Evolutionary conservation across 2,113 vertebrate species (phyloP).

Genomic region (Percina caprodes): DNA sequence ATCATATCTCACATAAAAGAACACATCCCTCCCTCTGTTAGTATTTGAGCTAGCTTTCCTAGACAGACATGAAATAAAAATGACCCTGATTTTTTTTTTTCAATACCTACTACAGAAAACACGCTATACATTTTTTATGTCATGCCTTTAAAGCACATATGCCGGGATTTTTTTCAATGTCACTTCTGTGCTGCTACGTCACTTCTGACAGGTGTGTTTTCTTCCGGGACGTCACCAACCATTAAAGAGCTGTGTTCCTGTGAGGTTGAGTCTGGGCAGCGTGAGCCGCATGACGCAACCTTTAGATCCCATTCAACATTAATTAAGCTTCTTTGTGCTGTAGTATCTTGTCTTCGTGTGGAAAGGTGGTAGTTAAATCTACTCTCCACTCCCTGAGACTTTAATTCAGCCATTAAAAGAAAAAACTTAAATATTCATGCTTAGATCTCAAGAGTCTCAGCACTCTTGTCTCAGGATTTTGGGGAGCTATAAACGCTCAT

Average conservation of each 20-base stretch:
- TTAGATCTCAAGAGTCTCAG: not conserved
- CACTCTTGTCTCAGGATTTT: constrained; percentile 31
- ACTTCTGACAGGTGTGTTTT: constrained; percentile 71
- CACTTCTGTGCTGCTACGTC: constrained; percentile 71
- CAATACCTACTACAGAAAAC: constrained; percentile 63
- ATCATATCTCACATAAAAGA: not conserved
- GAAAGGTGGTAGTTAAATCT: not conserved
- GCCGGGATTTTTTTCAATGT: constrained; percentile 77
- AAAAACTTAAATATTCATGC: constrained; percentile 32
- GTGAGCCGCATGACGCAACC: constrained; percentile 8
- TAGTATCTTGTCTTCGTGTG: not conserved
- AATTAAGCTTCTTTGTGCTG: constrained; percentile 3
- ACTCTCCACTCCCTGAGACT: not conserved
- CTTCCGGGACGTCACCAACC: constrained; percentile 42
- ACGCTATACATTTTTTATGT: constrained; percentile 76
- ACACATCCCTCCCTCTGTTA: not conserved
- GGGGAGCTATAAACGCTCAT: not conserved
- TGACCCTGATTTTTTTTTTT: constrained; percentile 61
- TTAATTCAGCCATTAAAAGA: constrained; percentile 7
- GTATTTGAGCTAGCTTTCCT: constrained; percentile 53
- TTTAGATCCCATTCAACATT: not conserved
- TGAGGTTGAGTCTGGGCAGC: constrained; percentile 19
- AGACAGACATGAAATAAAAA: constrained; percentile 76
- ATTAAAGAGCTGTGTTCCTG: constrained; percentile 44
- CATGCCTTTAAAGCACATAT: constrained; percentile 73